These are phyloP conservation scores for Rachycentron canadum DNA, from an alignment of 2,797 vertebrate species.

Conservation along the genomic window DNA sequence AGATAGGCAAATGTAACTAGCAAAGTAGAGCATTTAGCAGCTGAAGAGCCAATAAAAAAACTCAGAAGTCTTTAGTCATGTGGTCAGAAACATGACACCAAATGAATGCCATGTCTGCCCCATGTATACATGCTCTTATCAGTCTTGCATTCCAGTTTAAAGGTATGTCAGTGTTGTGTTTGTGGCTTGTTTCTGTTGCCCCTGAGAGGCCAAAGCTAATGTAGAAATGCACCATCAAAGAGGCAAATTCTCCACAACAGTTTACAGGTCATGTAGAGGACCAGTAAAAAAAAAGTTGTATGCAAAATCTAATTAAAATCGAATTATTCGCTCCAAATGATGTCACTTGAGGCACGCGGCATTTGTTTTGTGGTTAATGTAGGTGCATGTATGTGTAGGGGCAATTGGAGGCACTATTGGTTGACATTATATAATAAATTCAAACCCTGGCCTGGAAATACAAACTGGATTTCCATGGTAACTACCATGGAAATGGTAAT, in stretches of 20 bases:
- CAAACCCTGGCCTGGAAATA: background rate
- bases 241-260: background rate
- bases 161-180: no score
- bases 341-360: background rate
- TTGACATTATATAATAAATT: background rate
- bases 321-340: no score
- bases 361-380: background rate
- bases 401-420: no score
- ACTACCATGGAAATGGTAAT: background rate
- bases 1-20: no score
- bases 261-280: background rate
- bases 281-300: background rate
- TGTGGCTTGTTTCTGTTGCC: background rate
- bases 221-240: background rate
- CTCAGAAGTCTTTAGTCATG: no score
- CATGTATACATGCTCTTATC: no score
- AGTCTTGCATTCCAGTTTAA: no score
- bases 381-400: background rate
- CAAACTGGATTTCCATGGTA: background rate
- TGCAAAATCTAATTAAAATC: no score
- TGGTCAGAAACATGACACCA: no score
- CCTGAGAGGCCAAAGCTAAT: background rate
- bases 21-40: no score
- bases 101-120: no score
- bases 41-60: no score